Evolutionary conservation across 2,888 invertebrate genomes (phyloP).

Genomic region (Platycnemis pennipes): DNA sequence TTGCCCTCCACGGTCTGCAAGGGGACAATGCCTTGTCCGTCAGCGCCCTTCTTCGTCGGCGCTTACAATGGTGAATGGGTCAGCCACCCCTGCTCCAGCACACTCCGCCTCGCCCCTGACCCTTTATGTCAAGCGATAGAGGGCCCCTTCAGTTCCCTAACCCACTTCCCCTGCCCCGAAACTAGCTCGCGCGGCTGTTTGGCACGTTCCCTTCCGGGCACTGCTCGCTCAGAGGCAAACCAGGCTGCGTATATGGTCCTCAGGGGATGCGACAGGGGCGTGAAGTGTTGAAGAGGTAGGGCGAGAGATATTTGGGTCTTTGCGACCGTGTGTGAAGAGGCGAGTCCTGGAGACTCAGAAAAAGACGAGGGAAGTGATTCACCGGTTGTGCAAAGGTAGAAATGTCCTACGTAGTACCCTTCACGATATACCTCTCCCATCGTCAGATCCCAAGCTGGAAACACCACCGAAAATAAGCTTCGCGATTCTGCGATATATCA

Average conservation of each 20-base stretch:
- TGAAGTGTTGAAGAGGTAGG: neutral
- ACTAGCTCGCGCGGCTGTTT: neutral
- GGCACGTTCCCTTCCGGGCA: neutral
- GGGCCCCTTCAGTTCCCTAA: neutral
- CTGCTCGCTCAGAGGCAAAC: neutral
- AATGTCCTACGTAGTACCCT: no score
- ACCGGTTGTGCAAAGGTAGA: no score
- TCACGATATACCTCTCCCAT: no score
- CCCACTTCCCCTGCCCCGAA: neutral
- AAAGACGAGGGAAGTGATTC: neutral
- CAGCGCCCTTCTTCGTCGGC: neutral
- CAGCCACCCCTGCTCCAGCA: neutral
- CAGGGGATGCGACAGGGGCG: neutral
- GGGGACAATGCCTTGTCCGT: neutral
- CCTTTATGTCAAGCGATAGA: neutral
- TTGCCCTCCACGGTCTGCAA: neutral
- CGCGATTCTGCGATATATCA: no score
- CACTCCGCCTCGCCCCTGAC: neutral
- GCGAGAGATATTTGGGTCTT: neutral
- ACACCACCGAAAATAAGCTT: no score
- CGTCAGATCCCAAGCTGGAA: no score
- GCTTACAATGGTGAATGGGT: neutral
- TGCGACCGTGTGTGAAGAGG: neutral
- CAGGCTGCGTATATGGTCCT: no score
- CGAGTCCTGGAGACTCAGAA: neutral